Conservation (phyloP, 1,140 invertebrate genomes). For the Papilio glaucus region DNA sequence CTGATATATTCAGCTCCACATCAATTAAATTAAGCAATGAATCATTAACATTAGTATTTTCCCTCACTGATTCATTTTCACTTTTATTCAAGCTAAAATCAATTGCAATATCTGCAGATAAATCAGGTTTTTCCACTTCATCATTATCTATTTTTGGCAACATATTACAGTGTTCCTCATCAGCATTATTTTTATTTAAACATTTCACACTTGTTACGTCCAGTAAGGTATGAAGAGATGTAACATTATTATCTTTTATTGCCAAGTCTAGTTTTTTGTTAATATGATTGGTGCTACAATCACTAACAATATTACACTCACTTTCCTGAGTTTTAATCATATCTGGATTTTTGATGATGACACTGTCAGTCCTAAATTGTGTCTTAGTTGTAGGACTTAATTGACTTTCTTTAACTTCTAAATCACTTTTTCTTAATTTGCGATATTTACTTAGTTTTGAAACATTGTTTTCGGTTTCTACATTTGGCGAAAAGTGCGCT, state of each 20-base stretch:
- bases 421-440: slow-evolving; percentile 60
- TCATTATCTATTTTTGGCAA: slow-evolving; percentile 9
- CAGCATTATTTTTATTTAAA: slow-evolving; percentile 21
- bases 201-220: background rate
- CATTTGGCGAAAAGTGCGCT: slow-evolving; percentile 40
- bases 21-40: slow-evolving; percentile 29
- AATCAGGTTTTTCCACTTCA: slow-evolving; percentile 25
- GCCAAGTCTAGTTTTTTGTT: background rate
- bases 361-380: slow-evolving; percentile 67
- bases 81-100: slow-evolving; percentile 67
- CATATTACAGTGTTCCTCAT: slow-evolving; percentile 10
- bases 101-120: slow-evolving; percentile 49
- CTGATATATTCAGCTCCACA: slow-evolving; percentile 14
- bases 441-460: slow-evolving; percentile 76
- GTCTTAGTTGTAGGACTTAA: slow-evolving; percentile 42
- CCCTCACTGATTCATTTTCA: slow-evolving; percentile 24
- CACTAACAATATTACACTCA: slow-evolving; percentile 13
- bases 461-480: slow-evolving; percentile 60
- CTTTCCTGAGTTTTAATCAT: slow-evolving; percentile 56
- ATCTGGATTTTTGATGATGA: slow-evolving; percentile 80
- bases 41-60: slow-evolving; percentile 10
- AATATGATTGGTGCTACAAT: slow-evolving; percentile 3
- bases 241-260: background rate
- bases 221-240: slow-evolving; percentile 14
- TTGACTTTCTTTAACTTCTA: slow-evolving; percentile 44